Evolutionary conservation across 1,140 invertebrate species (phyloP), one percentile per base, ranked within the genome.

Genomic region (Neodiprion lecontei): DNA sequence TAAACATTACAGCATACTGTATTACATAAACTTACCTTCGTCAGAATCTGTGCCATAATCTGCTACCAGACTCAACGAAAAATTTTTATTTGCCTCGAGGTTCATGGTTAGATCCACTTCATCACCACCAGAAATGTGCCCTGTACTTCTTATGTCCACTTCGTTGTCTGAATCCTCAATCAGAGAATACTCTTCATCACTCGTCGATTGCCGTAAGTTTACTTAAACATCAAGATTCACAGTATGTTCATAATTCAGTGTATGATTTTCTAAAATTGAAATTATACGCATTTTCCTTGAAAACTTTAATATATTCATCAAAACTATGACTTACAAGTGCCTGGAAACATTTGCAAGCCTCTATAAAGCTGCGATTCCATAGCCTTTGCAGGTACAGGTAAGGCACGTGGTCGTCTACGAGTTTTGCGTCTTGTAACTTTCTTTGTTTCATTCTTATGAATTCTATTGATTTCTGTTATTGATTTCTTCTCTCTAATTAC

Each of bases 401-500:
- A 28, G 11, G 2, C 53, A 17, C 11, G n/a, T 61, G 11, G 1
- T 66, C 71, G 76, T n/a, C 61, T 79, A 17, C 67, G 68, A 78
- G 61, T 53, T 79, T 66, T 81, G 48, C 73, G 75, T 74, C 79
- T 82, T 70, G 73, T 72, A 48, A 76, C 75, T 4, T 76, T 74
- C 49, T 76, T 73, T 72, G 77, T 77, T 75, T 76, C 74, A 78
- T 80, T 76, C 78, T 77, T 75, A 82, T 81, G 81, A 21, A 1
- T 40, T 87, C 82, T 75, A 82, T 80, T 50, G 72, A 78, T 12
- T 84, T 85, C 1, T 86, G 88, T 77, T 89, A 91, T 74, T 86
- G 79, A 21, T 81, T 80, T 61, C 89, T 88, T 80, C 88, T 67
- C 82, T 80, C 89, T 85, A 65, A 94, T 90, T 80, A 92, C 90